These are phyloP conservation scores for Grus americana DNA, from an alignment of 2,113 vertebrate species.

Conservation along the genomic window DNA sequence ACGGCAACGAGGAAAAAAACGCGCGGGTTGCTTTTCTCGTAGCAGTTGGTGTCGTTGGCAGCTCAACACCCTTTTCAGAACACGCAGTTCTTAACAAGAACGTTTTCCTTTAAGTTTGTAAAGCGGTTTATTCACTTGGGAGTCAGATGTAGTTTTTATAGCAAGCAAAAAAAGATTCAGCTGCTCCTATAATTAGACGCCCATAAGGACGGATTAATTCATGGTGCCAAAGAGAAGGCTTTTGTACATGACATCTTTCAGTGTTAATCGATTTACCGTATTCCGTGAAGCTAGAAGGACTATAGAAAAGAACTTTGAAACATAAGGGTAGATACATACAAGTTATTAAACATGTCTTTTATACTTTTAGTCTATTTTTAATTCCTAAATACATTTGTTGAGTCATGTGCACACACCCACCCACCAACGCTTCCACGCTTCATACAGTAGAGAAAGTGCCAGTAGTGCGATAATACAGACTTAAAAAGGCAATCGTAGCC, in stretches of 20 bases:
- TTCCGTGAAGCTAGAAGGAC: background rate
- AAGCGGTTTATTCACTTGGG: background rate
- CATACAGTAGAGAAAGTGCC: background rate
- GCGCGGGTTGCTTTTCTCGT: background rate
- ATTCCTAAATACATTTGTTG: background rate
- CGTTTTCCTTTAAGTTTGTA: background rate
- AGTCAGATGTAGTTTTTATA: background rate
- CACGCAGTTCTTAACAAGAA: background rate
- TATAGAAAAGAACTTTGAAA: background rate
- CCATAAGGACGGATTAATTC: background rate
- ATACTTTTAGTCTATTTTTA: background rate
- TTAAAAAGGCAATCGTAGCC: background rate
- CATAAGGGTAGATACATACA: background rate
- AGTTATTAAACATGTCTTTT: background rate
- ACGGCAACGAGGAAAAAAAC: background rate
- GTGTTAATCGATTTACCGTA: background rate
- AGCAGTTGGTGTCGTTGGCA: background rate
- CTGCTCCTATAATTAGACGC: background rate
- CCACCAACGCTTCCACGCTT: background rate
- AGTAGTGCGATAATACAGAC: background rate
- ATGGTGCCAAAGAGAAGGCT: background rate
- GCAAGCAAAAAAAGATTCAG: background rate
- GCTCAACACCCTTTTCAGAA: background rate
- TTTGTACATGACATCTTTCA: background rate
- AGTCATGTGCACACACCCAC: fast-evolving